Base-by-base conservation (phyloP, 2,113 vertebrate species). In the Laticauda laticaudata region DNA sequence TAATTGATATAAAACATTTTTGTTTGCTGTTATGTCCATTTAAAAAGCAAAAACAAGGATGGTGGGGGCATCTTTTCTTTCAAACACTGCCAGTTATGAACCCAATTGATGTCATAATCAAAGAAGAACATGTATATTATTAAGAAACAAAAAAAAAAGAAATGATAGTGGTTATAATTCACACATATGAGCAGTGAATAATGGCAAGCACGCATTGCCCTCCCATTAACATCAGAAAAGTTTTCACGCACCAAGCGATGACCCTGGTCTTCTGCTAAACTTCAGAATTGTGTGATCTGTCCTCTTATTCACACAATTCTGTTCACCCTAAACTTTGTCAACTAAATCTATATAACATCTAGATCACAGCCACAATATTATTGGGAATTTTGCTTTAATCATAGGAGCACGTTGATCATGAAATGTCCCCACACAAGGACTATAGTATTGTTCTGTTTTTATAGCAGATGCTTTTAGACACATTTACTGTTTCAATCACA, bases 291-390 rank as follows among this genome's bases (percentile, higher is more conserved):
- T 11, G 75, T 2, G 69, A 90, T 90, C 86, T 87, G 4, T 90
- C 3, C 7, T 54, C 94, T 93, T 45, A 93, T 23, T 85, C 92
- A 88, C 85, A 5, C 24, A 54, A 2, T 88, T 51, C 24, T 2
- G 29, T 88, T 92, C 93, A 51, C 90, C 92, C n/a, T 90, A 51
- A 91, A 24, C 93, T 20, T 64, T 91, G 12, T 2, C 88, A 92
- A 88, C 53, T 90, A 23, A 23, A 5, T 51, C 43, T 15, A 55
- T 26, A 39, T 81, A 56, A 12, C 5, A 87, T 56, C 75, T 20
- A 92, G 55, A 92, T 86, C 15, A 8, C 34, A 86, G 0, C 3
- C 87, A 18, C 15, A 95, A 88, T 81, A 55, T 45, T 88, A 2
- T 48, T 39, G 81, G 34, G 51, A 2, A 1, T 93, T 94, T 92